Percentiles rank a stretch among this genome's conserved stretches.
These are phyloP conservation scores for Orycteropus afer DNA, from an alignment of 2,113 vertebrate species.

Conservation along the genomic window DNA sequence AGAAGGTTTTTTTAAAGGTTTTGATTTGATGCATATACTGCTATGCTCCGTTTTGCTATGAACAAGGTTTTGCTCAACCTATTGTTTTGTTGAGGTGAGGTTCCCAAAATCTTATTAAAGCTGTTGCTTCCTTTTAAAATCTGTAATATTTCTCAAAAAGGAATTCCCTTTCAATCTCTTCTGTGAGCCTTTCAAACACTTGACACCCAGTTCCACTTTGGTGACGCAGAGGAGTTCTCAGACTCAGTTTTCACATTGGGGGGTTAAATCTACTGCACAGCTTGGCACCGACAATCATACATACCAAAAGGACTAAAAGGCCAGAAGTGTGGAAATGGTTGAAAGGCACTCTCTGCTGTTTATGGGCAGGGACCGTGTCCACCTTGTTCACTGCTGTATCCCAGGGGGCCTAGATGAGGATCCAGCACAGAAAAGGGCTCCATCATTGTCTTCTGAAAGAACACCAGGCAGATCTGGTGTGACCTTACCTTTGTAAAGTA, in stretches of 20 bases:
- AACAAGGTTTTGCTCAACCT: not conserved
- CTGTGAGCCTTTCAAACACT: not conserved
- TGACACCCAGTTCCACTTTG: not conserved
- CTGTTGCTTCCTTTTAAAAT: not conserved
- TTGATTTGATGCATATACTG: not conserved
- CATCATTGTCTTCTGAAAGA: not conserved
- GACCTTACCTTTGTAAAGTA: not conserved
- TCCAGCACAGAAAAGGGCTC: not conserved
- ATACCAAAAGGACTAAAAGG: not conserved
- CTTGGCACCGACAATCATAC: not conserved
- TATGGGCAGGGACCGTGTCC: not conserved
- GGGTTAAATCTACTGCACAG: not conserved
- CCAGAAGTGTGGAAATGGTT: not conserved
- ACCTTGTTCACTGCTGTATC: not conserved
- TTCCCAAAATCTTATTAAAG: not conserved
- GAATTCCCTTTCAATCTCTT: not conserved
- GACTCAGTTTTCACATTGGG: not conserved
- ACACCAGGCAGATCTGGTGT: not conserved
- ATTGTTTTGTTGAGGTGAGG: not conserved
- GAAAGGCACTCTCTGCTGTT: not conserved
- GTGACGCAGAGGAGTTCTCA: not conserved
- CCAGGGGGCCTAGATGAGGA: not conserved
- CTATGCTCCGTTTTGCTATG: not conserved
- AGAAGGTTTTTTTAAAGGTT: not conserved
- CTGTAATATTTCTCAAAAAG: slow-evolving; percentile 8